These are phyloP conservation scores for Whitmania pigra DNA, from an alignment of 1,140 invertebrate genomes.

Conservation along the genomic window DNA sequence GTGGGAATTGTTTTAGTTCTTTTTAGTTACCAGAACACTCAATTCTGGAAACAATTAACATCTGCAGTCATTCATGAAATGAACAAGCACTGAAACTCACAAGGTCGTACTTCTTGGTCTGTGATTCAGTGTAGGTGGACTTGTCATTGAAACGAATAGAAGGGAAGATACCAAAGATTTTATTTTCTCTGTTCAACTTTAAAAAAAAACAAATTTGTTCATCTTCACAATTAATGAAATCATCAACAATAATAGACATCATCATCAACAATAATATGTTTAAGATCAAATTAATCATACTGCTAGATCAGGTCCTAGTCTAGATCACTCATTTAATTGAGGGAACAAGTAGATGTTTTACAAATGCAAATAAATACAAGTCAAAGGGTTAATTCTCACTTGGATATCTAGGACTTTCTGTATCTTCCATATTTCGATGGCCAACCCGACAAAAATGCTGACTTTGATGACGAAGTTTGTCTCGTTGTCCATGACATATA, in stretches of 20 bases:
- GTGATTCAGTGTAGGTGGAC: conserved; percentile 87
- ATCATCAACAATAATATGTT: no score
- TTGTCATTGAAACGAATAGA: conserved; percentile 74
- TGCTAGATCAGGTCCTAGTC: no score
- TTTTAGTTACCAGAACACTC: not conserved
- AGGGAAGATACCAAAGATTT: conserved; percentile 65
- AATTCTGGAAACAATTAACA: not conserved
- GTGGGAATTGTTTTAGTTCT: not conserved
- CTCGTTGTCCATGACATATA: conserved; percentile 96
- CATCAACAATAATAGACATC: not conserved
- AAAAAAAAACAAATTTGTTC: conserved; percentile 48
- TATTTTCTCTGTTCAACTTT: conserved; percentile 61
- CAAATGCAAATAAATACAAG: not conserved
- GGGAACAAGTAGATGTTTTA: no score
- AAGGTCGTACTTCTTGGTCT: conserved; percentile 84
- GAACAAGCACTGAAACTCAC: conserved; percentile 31
- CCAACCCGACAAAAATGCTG: conserved; percentile 66
- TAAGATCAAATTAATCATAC: no score
- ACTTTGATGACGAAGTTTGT: conserved; percentile 80
- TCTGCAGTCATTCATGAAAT: not conserved
- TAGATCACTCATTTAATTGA: no score
- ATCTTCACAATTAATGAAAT: not conserved
- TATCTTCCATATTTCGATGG: conserved; percentile 99
- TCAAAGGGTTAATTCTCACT: conserved; percentile 28
- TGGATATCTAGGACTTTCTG: conserved; percentile 65